Percentiles rank a stretch among this genome's conserved stretches.
These are phyloP conservation scores for Anoplolepis gracilipes DNA, from an alignment of 1,140 invertebrate species.

Conservation along the genomic window DNA sequence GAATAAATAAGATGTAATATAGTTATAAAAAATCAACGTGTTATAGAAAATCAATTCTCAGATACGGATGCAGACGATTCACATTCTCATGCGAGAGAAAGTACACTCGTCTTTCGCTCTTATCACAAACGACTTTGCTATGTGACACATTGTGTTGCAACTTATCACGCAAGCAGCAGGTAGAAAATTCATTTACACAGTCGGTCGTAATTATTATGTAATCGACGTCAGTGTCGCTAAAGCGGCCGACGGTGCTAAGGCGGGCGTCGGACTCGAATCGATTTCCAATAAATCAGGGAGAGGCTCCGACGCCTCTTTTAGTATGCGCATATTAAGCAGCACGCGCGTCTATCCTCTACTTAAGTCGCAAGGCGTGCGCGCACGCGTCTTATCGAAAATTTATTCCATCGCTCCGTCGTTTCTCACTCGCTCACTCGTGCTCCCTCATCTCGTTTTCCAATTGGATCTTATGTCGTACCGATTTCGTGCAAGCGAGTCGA, in stretches of 20 bases:
- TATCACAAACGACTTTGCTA: conserved; percentile 21
- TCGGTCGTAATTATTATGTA: conserved; percentile 52
- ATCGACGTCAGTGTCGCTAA: conserved; percentile 42
- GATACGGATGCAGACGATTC: conserved; percentile 5
- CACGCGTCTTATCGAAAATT: conserved; percentile 68
- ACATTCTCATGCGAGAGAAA: background rate
- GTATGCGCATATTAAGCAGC: conserved; percentile 73
- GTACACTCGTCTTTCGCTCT: background rate
- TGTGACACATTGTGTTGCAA: conserved; percentile 2
- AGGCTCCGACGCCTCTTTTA: conserved; percentile 54
- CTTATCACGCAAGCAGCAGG: conserved; percentile 20
- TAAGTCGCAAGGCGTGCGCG: background rate
- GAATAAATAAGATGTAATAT: background rate
- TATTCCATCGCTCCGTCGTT: conserved; percentile 53
- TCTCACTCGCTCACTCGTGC: background rate
- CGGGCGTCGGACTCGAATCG: conserved; percentile 37
- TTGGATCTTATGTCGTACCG: conserved; percentile 53
- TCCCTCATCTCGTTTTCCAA: conserved; percentile 41
- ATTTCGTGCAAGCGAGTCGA: conserved; percentile 2
- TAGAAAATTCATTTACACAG: conserved; percentile 45
- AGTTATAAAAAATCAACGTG: background rate
- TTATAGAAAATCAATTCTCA: conserved; percentile 28
- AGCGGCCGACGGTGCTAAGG: conserved; percentile 5
- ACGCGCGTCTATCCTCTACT: conserved; percentile 41
- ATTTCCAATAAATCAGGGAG: conserved; percentile 59